phyloP scores from a whole-genome alignment of 1,140 invertebrate species.

The Drosophila persimilis region DNA sequence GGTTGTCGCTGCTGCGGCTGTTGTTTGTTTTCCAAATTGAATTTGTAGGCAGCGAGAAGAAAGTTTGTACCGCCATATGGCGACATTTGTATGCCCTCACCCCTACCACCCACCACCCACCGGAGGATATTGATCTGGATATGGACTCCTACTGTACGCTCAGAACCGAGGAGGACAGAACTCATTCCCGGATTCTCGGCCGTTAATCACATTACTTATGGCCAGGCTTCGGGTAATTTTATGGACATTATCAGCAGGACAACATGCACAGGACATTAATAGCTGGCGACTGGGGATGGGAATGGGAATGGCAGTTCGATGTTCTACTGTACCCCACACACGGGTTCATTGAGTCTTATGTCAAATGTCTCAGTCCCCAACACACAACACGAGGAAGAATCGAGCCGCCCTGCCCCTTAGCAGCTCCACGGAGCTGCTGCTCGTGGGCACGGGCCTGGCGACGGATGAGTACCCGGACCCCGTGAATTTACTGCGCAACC shows the following conservation, averaged over 20 bases:
- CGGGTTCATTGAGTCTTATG: slow-evolving; percentile 45
- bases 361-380: slow-evolving; percentile 41
- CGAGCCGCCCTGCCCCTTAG: background rate
- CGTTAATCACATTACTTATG: slow-evolving; percentile 60
- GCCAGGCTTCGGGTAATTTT: slow-evolving; percentile 20
- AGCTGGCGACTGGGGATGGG: background rate
- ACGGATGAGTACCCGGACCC: slow-evolving; percentile 2
- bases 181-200: background rate
- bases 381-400: slow-evolving; percentile 7
- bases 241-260: slow-evolving; percentile 47
- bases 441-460: background rate
- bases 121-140: too few species aligned
- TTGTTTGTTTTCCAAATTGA: slow-evolving; percentile 18
- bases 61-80: slow-evolving; percentile 6
- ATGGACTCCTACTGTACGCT: background rate
- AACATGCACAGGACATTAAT: slow-evolving; percentile 24
- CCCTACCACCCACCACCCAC: too few species aligned
- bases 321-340: background rate
- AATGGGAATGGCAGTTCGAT: background rate
- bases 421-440: slow-evolving; percentile 3
- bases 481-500: slow-evolving; percentile 49
- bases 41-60: slow-evolving; percentile 12
- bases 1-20: slow-evolving; percentile 13
- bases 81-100: background rate
- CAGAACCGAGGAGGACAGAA: too few species aligned